Conservation (phyloP, 2,888 invertebrate species). For the Rhodophaea formosa region DNA sequence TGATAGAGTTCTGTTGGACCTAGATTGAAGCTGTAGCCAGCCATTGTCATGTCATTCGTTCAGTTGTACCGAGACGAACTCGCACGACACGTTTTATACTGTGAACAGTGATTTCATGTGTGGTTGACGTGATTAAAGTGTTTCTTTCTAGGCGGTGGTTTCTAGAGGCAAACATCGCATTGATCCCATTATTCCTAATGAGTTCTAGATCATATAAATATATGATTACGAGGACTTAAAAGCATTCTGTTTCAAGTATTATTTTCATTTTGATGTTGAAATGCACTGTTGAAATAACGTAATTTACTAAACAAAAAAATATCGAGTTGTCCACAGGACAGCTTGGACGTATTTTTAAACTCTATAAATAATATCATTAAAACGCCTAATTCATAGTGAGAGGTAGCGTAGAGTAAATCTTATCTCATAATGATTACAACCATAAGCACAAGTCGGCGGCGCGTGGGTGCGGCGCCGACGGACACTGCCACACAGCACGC, state of each 20-base stretch:
- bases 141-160: conserved; percentile 34
- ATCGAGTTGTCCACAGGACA: conserved; percentile 55
- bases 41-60: conserved; percentile 33
- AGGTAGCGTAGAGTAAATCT: conserved; percentile 73
- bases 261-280: conserved; percentile 35
- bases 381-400: conserved; percentile 75
- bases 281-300: conserved; percentile 47
- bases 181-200: conserved; percentile 62
- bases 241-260: conserved; percentile 39
- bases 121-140: conserved; percentile 33
- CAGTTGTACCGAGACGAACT: conserved; percentile 38
- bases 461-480: conserved; percentile 42
- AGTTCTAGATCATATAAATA: conserved; percentile 81
- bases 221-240: conserved; percentile 51
- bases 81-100: conserved; percentile 39
- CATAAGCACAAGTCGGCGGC: conserved; percentile 50
- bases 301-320: conserved; percentile 33
- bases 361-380: conserved; percentile 66
- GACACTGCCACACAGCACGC: conserved; percentile 64
- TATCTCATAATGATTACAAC: conserved; percentile 57
- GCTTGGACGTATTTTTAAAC: conserved; percentile 62
- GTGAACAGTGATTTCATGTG: conserved; percentile 38
- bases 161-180: conserved; percentile 46
- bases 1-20: conserved; percentile 57
- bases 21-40: conserved; percentile 49